Base-by-base conservation (phyloP, 1,140 invertebrate species). In the Hyles vespertilio region DNA sequence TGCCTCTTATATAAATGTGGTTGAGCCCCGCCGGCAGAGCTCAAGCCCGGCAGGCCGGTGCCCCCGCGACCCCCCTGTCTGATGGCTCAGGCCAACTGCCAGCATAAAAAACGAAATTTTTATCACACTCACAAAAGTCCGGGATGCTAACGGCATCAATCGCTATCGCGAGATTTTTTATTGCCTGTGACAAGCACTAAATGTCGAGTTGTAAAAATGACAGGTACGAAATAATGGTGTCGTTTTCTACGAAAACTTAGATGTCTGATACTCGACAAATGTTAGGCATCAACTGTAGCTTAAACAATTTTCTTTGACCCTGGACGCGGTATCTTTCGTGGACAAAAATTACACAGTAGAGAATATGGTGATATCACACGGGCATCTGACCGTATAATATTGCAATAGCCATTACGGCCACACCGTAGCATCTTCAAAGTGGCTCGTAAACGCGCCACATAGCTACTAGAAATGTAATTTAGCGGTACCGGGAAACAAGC, bases 401-500 rank as follows among this genome's bases (percentile, higher is more conserved):
- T 77, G 74, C 76, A 79, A 84, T 82, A 79, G 78, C 76, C 80
- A 84, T 82, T 84, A 85, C 70, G 77, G 74, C 76, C 78, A 82
- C 73, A 84, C 74, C 69, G 77, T 75, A 74, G 72, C 81, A 82
- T 86, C 80, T 81, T 78, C 75, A 77, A 86, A 88, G 79, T 80
- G 70, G 73, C 75, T 88, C 83, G 75, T 86, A 88, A 88, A 86
- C 76, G 78, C 75, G 81, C 77, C 81, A 83, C 78, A 79, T 78
- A 67, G 81, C 83, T 84, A 85, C 83, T 88, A 86, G 79, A 84
- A 84, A 81, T 73, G 83, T 82, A 82, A 85, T 88, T 84, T 88
- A 85, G 85, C 83, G 81, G 82, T 85, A 85, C 81, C 66, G 74
- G 72, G 83, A 82, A 85, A 83, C 70, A 80, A 83, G 74, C 68